phyloP scores from a whole-genome alignment of 2,113 vertebrate species.

The Pluvianellus socialis region DNA sequence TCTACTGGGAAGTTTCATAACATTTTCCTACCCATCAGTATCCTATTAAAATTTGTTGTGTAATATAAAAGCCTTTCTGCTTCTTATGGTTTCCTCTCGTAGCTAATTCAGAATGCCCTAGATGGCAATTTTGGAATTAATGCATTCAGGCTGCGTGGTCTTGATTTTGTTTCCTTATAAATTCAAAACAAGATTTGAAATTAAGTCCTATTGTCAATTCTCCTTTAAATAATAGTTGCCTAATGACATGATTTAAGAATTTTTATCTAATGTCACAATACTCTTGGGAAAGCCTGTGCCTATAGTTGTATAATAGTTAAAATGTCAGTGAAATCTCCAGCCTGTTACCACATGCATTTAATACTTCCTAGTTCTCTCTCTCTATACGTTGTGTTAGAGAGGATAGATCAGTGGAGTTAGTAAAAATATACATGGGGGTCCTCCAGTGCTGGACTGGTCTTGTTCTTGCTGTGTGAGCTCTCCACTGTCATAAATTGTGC shows the following conservation, averaged over 20 bases:
- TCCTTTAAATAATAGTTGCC: not conserved
- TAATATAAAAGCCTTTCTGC: conserved; percentile 35
- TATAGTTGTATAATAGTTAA: not conserved
- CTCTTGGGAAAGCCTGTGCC: not conserved
- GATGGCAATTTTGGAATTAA: conserved; percentile 15
- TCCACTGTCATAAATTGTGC: not conserved
- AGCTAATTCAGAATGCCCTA: conserved; percentile 21
- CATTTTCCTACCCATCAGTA: conserved; percentile 27
- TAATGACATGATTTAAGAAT: not conserved
- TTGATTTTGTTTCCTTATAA: conserved; percentile 18
- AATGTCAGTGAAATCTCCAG: not conserved
- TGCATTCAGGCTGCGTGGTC: not conserved
- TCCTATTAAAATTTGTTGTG: conserved; percentile 33
- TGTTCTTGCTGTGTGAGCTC: not conserved
- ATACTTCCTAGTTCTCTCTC: not conserved
- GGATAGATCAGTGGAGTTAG: not conserved
- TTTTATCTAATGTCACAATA: not conserved
- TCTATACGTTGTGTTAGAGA: not conserved
- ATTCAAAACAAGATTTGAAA: conserved; percentile 13
- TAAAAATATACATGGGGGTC: not conserved
- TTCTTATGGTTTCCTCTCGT: conserved; percentile 26
- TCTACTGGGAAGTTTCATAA: conserved; percentile 26
- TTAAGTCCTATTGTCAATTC: not conserved
- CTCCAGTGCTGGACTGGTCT: not conserved
- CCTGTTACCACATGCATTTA: not conserved